Base-by-base conservation (phyloP, 2,797 vertebrate species). In the Centroberyx gerrardi region DNA sequence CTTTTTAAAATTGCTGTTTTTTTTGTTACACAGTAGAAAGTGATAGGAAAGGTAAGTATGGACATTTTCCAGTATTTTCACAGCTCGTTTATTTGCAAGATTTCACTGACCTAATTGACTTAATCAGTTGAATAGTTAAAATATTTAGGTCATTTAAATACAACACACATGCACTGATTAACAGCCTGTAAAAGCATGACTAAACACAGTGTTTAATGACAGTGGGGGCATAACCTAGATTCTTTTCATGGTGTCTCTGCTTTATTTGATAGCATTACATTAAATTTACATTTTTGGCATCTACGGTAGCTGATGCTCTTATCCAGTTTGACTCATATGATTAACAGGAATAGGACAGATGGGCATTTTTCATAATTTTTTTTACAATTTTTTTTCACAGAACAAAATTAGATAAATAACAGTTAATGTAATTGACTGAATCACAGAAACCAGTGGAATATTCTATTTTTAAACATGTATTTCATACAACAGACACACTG, bases 31-130 rank as follows among this genome's bases (percentile, higher is more conserved):
- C 27, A 33, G 56, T 58, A 56, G 1, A 18, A 7, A 0, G 1
- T 2, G 14, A 62, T 29, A n/a, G 22, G 8, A 13, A 4, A 14
- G 5, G 40, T 44, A 2, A 9, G 27, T 42, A 70, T 42, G 42
- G 0, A 22, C 1, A 31, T 22, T 22, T 65, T 67, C 63, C 0
- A 67, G 60, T 61, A 68, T 74, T 10, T 54, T 36, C 49, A 55
- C 46, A 28, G 56, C 68, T 64, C n/a, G 70, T 9, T 62, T 72
- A 48, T 64, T 73, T 54, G 53, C 49, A 70, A 38, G 44, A n/a
- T 61, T 44, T 68, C 46, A 79, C 72, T 83, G 51, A 74, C 61
- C 56, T 51, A 54, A 58, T 38, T 74, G 46, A 78, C 22, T 74
- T 61, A 18, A 72, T 65, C 42, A 14, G 3, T 68, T 80, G 8